Evolutionary conservation across 2,113 vertebrate species (phyloP).

Genomic region (Maccullochella peelii): DNA sequence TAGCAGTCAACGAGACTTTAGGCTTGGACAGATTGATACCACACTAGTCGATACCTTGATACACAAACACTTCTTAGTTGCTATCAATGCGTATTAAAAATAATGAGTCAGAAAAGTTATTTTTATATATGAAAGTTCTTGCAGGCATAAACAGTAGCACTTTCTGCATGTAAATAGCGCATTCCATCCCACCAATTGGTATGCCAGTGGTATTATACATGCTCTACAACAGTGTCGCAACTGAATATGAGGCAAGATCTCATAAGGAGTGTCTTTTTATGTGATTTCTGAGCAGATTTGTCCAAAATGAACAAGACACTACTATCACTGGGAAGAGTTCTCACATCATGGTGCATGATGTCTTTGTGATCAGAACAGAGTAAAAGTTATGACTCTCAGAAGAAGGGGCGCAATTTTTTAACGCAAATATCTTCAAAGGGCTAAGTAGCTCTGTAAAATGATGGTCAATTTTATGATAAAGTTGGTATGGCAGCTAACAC

Average conservation of each 20-base stretch:
- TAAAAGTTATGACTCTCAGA: not conserved
- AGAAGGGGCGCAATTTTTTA: too few species aligned
- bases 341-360: not conserved
- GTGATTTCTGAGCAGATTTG: not conserved
- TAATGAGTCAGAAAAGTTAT: not conserved
- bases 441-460: not conserved
- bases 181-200: too few species aligned
- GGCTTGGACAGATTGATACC: not conserved
- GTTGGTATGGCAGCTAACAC: not conserved
- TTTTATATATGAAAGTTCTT: not conserved
- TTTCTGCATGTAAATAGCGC: too few species aligned
- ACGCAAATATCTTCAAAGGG: not conserved
- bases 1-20: not conserved
- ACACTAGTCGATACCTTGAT: not conserved
- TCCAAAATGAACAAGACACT: not conserved
- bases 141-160: not conserved
- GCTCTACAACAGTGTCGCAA: too few species aligned
- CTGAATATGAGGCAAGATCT: too few species aligned
- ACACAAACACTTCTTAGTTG: not conserved
- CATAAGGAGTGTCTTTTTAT: not conserved
- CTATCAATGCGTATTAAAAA: not conserved
- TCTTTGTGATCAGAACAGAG: not conserved
- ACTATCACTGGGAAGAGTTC: not conserved
- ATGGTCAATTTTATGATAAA: not conserved
- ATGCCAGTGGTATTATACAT: too few species aligned